These are phyloP conservation scores for Lanius ludovicianus DNA, from an alignment of 2,113 vertebrate genomes.

Conservation along the genomic window DNA sequence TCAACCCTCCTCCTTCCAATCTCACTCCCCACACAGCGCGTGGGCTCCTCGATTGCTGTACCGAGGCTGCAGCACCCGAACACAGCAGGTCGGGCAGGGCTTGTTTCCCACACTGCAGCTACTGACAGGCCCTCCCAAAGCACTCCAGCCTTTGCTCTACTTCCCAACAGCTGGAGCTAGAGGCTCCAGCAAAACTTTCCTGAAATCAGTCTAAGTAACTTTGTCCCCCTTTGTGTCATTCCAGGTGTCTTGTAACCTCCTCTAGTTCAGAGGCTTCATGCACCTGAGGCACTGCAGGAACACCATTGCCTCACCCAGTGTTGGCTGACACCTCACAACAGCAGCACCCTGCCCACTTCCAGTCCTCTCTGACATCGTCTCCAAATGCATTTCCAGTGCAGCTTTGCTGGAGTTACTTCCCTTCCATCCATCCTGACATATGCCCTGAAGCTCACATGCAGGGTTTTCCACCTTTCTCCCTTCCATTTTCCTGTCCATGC, in stretches of 20 bases:
- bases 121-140: rapidly evolving
- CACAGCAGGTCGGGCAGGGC: not conserved
- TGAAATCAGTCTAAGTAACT: not conserved
- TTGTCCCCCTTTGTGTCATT: rapidly evolving
- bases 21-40: not conserved
- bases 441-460: rapidly evolving
- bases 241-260: not conserved
- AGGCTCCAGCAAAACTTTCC: not conserved
- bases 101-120: rapidly evolving
- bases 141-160: rapidly evolving
- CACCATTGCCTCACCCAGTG: rapidly evolving
- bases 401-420: not conserved
- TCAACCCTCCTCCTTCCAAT: not conserved
- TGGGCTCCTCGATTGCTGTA: not conserved
- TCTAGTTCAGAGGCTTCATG: rapidly evolving
- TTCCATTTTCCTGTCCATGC: not conserved
- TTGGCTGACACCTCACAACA: not conserved
- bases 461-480: not conserved
- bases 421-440: not conserved
- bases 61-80: not conserved
- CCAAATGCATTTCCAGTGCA: rapidly evolving
- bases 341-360: not conserved
- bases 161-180: not conserved
- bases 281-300: not conserved
- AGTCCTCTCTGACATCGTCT: rapidly evolving